Evolutionary conservation across 1,140 invertebrate species (phyloP).

Genomic region (Drosophila arawakana): DNA sequence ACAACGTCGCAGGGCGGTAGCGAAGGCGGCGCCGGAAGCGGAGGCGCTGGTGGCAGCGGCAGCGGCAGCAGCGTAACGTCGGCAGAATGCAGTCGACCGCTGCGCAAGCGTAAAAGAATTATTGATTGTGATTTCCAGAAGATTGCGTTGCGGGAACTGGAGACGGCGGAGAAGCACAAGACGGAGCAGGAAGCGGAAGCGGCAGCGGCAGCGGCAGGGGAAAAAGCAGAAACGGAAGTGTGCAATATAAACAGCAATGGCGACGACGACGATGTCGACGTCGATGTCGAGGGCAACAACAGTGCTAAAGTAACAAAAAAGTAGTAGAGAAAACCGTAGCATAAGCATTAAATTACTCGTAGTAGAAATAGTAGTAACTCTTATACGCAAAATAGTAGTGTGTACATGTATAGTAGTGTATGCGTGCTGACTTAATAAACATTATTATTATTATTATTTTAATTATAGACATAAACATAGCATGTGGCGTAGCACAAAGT

Average conservation of each 20-base stretch:
- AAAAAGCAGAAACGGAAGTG: constrained; percentile 43
- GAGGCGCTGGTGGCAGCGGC: neutral
- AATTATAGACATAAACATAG: neutral
- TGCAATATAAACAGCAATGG: constrained; percentile 55
- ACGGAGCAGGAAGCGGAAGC: constrained; percentile 16
- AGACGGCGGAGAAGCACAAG: constrained; percentile 54
- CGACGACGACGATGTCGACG: no score
- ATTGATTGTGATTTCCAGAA: constrained; percentile 84
- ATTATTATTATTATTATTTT: constrained; percentile 17
- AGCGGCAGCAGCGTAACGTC: constrained; percentile 27
- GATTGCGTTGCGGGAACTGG: constrained; percentile 62
- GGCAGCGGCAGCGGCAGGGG: constrained; percentile 9
- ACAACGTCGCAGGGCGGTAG: constrained; percentile 12
- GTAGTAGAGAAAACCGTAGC: constrained; percentile 27
- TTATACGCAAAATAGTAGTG: constrained; percentile 34
- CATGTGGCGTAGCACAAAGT: constrained; percentile 33
- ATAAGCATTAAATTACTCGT: constrained; percentile 8
- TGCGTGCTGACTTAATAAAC: constrained; percentile 41
- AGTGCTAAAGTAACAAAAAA: constrained; percentile 72
- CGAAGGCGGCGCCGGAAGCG: no score
- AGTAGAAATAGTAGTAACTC: constrained; percentile 35
- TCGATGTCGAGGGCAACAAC: constrained; percentile 21
- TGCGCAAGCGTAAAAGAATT: constrained; percentile 86
- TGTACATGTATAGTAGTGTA: constrained; percentile 3
- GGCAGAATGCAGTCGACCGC: constrained; percentile 86